These are phyloP conservation scores for Neosilurus mollespiculum DNA, from an alignment of 2,797 vertebrate species.

Conservation along the genomic window DNA sequence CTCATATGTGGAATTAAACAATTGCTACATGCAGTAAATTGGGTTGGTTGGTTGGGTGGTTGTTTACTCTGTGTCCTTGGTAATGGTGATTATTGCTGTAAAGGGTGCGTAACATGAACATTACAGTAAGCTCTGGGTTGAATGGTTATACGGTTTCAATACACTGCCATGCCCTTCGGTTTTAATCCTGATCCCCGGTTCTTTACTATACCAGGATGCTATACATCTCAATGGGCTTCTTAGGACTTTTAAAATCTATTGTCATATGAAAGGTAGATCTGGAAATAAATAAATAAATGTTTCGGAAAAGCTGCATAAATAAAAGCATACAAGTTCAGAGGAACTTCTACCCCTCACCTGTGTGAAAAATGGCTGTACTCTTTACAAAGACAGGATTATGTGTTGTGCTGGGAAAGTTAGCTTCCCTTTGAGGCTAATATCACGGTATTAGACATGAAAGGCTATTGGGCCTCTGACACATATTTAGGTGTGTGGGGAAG, in stretches of 20 bases:
- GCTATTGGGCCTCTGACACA: slow-evolving; percentile 61
- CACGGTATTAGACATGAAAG: slow-evolving; percentile 64
- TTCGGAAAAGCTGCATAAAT: background rate
- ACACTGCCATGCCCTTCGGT: slow-evolving; percentile 12
- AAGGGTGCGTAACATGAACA: slow-evolving; percentile 17
- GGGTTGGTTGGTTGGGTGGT: slow-evolving; percentile 17
- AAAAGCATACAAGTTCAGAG: slow-evolving; percentile 3
- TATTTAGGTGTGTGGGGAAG: slow-evolving; percentile 61
- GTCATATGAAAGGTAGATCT: background rate
- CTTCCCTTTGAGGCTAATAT: slow-evolving; percentile 65
- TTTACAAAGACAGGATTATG: slow-evolving; percentile 61
- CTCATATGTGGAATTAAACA: slow-evolving; percentile 53
- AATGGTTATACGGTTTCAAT: slow-evolving; percentile 34
- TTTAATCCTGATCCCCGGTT: background rate
- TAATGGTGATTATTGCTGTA: slow-evolving; percentile 28
- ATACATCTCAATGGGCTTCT: background rate
- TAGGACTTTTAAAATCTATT: background rate
- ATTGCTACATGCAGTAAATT: slow-evolving; percentile 47
- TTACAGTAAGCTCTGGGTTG: slow-evolving; percentile 30
- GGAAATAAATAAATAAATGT: background rate
- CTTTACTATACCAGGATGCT: slow-evolving; percentile 11
- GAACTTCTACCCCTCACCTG: slow-evolving; percentile 48
- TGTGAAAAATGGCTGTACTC: slow-evolving; percentile 47
- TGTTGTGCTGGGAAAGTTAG: slow-evolving; percentile 63
- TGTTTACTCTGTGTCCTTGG: slow-evolving; percentile 34